Conservation (phyloP, 2,888 invertebrate species). For the Selenia dentaria region DNA sequence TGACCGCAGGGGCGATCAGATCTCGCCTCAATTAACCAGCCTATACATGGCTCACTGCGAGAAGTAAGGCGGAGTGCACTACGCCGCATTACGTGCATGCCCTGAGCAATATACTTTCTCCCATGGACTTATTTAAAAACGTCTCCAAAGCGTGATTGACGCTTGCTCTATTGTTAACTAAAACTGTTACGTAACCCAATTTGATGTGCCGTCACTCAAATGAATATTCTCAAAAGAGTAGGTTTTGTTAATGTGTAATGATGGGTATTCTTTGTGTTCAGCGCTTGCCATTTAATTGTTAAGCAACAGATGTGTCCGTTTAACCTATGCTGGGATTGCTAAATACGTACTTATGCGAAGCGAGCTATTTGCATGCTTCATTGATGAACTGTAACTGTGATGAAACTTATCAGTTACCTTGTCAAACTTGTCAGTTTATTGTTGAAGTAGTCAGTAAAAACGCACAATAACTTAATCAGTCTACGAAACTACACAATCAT, state of each 20-base stretch:
- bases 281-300: constrained; percentile 80
- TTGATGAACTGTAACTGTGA: constrained; percentile 37
- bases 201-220: constrained; percentile 76
- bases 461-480: constrained; percentile 4
- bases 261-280: constrained; percentile 76
- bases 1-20: constrained; percentile 47
- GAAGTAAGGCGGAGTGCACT: constrained; percentile 38
- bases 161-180: constrained; percentile 67
- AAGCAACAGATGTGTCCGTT: constrained; percentile 67
- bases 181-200: constrained; percentile 68
- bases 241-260: constrained; percentile 78
- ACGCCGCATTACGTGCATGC: constrained; percentile 52
- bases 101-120: constrained; percentile 72
- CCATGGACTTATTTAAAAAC: constrained; percentile 78
- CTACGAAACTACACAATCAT: neutral
- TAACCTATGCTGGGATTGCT: constrained; percentile 64
- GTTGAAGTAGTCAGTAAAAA: constrained; percentile 3
- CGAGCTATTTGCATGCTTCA: constrained; percentile 44
- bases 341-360: constrained; percentile 35
- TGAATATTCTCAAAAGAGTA: constrained; percentile 62
- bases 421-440: neutral
- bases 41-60: constrained; percentile 45
- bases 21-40: constrained; percentile 60
- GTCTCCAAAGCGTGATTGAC: constrained; percentile 79
- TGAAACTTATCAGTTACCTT: constrained; percentile 14